Percentiles rank a stretch among this genome's conserved stretches.
Evolutionary conservation across 2,888 invertebrate genomes (phyloP).

Genomic region (Creontiades dilutus): DNA sequence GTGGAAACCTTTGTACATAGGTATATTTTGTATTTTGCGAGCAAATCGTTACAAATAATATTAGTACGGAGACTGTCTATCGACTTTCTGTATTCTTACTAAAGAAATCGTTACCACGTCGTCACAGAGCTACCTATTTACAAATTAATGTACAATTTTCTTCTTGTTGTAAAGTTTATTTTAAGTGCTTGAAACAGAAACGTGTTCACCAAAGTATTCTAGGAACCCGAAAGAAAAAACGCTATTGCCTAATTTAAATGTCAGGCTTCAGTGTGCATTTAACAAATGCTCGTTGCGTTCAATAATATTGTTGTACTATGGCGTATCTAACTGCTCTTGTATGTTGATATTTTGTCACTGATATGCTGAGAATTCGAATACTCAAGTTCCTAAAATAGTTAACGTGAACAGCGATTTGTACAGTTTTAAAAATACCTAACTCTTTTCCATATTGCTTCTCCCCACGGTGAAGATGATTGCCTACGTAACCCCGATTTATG

Average conservation of each 20-base stretch:
- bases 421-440: not conserved
- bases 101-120: constrained; percentile 61
- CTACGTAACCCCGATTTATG: not conserved
- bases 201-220: constrained; percentile 4
- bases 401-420: not conserved
- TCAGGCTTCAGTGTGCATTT: too few species aligned
- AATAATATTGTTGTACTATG: too few species aligned
- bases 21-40: constrained; percentile 17
- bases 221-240: not conserved
- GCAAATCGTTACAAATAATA: constrained; percentile 19
- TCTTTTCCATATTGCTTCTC: not conserved
- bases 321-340: too few species aligned
- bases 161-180: constrained; percentile 41
- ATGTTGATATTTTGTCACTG: not conserved
- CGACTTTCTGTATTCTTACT: constrained; percentile 57
- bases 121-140: constrained; percentile 24
- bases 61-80: constrained; percentile 65
- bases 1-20: not conserved
- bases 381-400: constrained; percentile 16
- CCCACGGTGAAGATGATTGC: not conserved
- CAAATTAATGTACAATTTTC: constrained; percentile 22
- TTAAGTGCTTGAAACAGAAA: constrained; percentile 4
- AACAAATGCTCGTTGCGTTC: too few species aligned
- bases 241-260: not conserved
- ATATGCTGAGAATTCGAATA: not conserved